Percentiles rank a stretch among this genome's conserved stretches.
Evolutionary conservation across 2,797 vertebrate species (phyloP).

Genomic region (Anableps anableps): DNA sequence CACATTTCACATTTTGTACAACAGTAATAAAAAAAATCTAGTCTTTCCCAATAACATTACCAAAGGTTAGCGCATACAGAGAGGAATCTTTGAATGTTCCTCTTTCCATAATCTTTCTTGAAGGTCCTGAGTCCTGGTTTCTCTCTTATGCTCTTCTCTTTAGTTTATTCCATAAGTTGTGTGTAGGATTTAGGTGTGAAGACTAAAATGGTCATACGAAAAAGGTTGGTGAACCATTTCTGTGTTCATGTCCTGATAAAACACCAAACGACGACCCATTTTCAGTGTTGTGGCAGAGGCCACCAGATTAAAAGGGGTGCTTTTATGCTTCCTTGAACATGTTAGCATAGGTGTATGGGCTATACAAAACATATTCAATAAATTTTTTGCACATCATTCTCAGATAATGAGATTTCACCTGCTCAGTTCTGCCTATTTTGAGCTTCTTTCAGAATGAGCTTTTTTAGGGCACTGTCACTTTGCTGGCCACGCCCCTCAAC

Average conservation of each 20-base stretch:
- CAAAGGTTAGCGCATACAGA: not conserved
- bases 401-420: no score
- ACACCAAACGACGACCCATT: not conserved
- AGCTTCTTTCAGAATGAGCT: no score
- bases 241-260: not conserved
- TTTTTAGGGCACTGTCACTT: no score
- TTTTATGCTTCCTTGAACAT: no score
- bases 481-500: no score
- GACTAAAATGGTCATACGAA: not conserved
- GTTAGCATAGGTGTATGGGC: no score
- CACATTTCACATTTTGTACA: not conserved
- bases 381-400: no score
- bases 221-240: not conserved
- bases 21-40: not conserved
- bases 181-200: not conserved
- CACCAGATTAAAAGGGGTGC: no score
- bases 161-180: not conserved
- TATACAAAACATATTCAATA: no score
- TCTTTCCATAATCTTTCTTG: not conserved
- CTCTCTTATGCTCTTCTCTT: not conserved
- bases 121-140: not conserved
- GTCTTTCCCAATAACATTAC: not conserved
- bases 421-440: no score
- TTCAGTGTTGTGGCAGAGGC: not conserved
- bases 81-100: not conserved